These are phyloP conservation scores for Mobula birostris DNA, from an alignment of 2,113 vertebrate species.

Conservation along the genomic window DNA sequence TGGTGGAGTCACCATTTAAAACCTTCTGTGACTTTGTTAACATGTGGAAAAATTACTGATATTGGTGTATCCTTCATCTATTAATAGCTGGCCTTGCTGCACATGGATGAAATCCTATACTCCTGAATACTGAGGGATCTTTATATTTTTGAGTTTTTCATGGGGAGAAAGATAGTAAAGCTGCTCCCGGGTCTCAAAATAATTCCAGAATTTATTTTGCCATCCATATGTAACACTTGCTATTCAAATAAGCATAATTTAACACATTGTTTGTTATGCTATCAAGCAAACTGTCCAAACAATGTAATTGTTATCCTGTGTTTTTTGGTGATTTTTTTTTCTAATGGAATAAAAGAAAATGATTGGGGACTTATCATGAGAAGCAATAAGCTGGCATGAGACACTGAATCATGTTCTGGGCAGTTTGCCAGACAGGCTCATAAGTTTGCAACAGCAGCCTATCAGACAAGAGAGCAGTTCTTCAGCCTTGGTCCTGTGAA, in stretches of 20 bases:
- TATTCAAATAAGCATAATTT: no score
- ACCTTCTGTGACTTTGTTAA: not conserved
- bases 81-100: not conserved
- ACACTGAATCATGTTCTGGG: constrained; percentile 23
- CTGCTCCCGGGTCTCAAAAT: not conserved
- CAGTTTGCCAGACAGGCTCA: constrained; percentile 1
- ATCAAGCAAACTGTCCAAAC: not conserved
- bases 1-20: not conserved
- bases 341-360: constrained; percentile 21
- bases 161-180: not conserved
- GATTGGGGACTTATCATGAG: constrained; percentile 7
- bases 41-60: not conserved
- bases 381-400: constrained; percentile 9
- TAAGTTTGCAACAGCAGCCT: constrained; percentile 16
- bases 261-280: not conserved
- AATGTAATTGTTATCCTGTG: not conserved
- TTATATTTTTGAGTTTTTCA: not conserved
- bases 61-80: not conserved
- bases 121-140: not conserved
- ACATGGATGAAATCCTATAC: not conserved
- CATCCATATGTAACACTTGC: not conserved
- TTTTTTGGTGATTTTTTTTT: not conserved
- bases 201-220: not conserved
- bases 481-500: not conserved
- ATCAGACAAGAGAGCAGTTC: constrained; percentile 31